These are phyloP conservation scores for Strigops habroptila DNA, from an alignment of 2,113 vertebrate genomes.

Conservation along the genomic window DNA sequence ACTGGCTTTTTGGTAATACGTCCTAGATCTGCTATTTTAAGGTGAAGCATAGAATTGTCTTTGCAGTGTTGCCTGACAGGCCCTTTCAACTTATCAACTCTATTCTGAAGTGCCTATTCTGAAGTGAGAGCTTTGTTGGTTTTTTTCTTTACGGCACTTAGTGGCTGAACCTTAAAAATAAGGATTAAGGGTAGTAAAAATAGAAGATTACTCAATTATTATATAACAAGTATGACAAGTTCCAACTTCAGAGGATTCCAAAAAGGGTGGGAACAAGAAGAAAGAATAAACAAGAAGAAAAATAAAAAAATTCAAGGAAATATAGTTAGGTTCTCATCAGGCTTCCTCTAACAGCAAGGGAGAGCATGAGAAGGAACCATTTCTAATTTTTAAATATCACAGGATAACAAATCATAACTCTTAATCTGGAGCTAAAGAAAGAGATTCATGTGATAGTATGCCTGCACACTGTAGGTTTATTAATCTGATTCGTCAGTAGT, in stretches of 20 bases:
- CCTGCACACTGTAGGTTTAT: neutral
- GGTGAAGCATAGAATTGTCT: neutral
- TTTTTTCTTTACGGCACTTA: neutral
- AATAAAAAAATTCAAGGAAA: neutral
- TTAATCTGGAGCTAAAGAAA: neutral
- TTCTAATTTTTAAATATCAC: neutral
- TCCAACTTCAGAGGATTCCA: neutral
- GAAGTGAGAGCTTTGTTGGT: neutral
- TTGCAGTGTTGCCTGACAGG: neutral
- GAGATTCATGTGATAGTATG: neutral
- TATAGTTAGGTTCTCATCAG: neutral
- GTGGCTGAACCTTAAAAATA: slow-evolving; percentile 12
- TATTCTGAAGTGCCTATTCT: neutral
- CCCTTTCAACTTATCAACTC: neutral
- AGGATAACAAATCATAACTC: neutral
- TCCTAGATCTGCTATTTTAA: neutral
- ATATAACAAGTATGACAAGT: neutral
- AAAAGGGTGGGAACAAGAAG: neutral
- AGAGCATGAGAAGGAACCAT: neutral
- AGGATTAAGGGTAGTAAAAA: neutral
- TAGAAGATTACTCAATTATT: slow-evolving; percentile 2
- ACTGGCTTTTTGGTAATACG: neutral
- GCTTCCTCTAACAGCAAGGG: neutral
- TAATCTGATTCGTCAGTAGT: neutral
- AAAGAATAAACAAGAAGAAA: neutral